Percentiles rank a stretch among this genome's conserved stretches.
phyloP scores from a whole-genome alignment of 2,797 vertebrate genomes.

The Coregonus sp. region DNA sequence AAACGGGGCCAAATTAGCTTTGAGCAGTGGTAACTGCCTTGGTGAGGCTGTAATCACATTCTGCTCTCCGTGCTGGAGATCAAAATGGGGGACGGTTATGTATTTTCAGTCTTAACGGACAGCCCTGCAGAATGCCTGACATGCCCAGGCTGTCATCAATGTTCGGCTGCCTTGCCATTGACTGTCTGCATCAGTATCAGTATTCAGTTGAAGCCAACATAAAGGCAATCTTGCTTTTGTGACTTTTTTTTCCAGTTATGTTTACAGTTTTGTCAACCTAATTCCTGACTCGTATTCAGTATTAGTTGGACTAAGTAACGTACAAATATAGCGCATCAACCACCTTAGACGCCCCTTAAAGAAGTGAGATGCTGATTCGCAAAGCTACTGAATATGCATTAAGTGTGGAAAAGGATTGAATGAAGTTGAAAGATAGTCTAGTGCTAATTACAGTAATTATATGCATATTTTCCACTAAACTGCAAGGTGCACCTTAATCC shows the following conservation, averaged over 20 bases:
- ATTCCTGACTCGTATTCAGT: background rate
- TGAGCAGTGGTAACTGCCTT: background rate
- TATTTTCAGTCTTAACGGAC: background rate
- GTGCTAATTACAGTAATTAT: conserved; percentile 74
- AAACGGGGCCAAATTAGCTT: background rate
- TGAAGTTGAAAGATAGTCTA: conserved; percentile 39
- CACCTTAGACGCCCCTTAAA: no score
- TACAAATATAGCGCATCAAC: background rate
- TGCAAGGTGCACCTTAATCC: conserved; percentile 71
- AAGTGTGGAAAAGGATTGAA: conserved; percentile 40
- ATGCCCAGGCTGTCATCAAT: background rate
- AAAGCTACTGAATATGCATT: conserved; percentile 41
- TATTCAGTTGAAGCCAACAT: background rate
- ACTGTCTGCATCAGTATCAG: background rate
- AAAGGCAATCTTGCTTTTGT: background rate
- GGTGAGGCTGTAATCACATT: background rate
- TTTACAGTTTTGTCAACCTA: background rate
- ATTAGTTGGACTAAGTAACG: background rate
- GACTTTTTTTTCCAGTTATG: background rate
- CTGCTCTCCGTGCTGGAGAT: background rate
- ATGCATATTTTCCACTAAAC: conserved; percentile 68
- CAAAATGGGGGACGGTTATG: background rate
- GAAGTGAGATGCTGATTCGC: conserved; percentile 9
- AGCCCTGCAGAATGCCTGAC: background rate
- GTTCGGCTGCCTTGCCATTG: background rate